These are phyloP conservation scores for Drosophila obscura DNA, from an alignment of 1,140 invertebrate species.

Conservation along the genomic window DNA sequence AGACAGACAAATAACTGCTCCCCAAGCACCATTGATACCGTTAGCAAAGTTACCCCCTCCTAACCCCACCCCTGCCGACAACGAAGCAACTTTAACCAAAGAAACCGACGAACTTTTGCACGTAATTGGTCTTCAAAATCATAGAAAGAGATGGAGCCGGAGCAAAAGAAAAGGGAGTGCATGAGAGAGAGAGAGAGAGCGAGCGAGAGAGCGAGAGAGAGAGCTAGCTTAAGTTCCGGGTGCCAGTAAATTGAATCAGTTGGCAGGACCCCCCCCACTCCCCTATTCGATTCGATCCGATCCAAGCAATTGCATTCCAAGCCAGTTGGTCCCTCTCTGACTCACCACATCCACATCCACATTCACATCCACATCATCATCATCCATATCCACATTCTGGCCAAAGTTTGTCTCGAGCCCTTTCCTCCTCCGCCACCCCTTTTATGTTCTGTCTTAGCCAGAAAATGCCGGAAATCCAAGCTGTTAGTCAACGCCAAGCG, in stretches of 20 bases:
- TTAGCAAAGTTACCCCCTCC: too few relatives aligned
- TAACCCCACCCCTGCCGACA: too few relatives aligned
- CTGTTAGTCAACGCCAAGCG: constrained; percentile 73
- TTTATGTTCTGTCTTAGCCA: constrained; percentile 15
- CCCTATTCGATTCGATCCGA: too few relatives aligned
- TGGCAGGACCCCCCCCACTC: constrained; percentile 14
- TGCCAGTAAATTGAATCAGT: constrained; percentile 63
- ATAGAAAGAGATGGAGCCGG: too few relatives aligned
- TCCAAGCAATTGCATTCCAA: constrained; percentile 24
- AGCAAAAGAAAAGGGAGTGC: constrained; percentile 16
- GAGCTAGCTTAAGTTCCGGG: neutral
- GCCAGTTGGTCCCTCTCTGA: constrained; percentile 14
- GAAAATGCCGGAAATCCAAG: constrained; percentile 61
- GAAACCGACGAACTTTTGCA: constrained; percentile 22
- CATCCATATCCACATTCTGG: constrained; percentile 32
- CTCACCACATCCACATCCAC: neutral
- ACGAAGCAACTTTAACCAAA: neutral
- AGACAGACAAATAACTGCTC: neutral
- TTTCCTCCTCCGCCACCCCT: neutral
- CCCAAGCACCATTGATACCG: too few relatives aligned
- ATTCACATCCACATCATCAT: constrained; percentile 2
- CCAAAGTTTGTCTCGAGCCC: constrained; percentile 35
- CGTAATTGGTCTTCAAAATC: constrained; percentile 71
- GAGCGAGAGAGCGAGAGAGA: too few relatives aligned
- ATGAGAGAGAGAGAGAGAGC: too few relatives aligned